Percentiles rank a stretch among this genome's conserved stretches.
These are phyloP conservation scores for Drosophila lacicola DNA, from an alignment of 2,888 invertebrate genomes.

Conservation along the genomic window DNA sequence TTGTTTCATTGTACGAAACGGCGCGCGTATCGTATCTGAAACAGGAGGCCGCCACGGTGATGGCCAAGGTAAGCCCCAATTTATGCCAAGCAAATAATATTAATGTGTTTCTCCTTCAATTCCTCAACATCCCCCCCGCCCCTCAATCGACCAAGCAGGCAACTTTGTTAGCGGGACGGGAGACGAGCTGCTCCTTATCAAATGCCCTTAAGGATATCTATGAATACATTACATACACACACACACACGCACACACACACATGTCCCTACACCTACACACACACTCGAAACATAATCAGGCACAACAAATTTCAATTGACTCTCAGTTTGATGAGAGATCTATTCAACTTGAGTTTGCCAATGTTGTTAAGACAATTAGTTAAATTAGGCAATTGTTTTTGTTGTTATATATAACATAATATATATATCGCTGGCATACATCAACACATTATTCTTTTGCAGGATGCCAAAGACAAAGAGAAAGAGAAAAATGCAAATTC, in stretches of 20 bases:
- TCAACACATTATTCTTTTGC: constrained; percentile 78
- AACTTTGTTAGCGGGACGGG: background rate
- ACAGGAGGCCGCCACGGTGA: constrained; percentile 85
- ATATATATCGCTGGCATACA: constrained; percentile 67
- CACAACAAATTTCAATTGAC: background rate
- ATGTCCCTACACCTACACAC: no score
- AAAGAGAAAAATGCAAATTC: constrained; percentile 76
- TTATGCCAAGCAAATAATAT: background rate
- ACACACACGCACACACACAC: background rate
- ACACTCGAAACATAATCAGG: background rate
- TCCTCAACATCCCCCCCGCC: background rate
- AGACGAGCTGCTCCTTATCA: background rate
- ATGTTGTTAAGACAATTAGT: background rate
- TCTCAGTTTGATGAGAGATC: no score
- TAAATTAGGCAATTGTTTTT: constrained; percentile 12
- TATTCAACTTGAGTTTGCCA: background rate
- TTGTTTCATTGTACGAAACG: constrained; percentile 86
- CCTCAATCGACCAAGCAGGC: background rate
- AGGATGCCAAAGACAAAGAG: constrained; percentile 84
- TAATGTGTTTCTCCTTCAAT: background rate
- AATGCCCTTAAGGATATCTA: background rate
- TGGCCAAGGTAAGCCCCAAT: constrained; percentile 78
- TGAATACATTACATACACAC: background rate
- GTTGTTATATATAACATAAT: background rate
- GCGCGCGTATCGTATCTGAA: constrained; percentile 86